Conservation (phyloP, 2,113 vertebrate species). For the Noctilio leporinus region DNA sequence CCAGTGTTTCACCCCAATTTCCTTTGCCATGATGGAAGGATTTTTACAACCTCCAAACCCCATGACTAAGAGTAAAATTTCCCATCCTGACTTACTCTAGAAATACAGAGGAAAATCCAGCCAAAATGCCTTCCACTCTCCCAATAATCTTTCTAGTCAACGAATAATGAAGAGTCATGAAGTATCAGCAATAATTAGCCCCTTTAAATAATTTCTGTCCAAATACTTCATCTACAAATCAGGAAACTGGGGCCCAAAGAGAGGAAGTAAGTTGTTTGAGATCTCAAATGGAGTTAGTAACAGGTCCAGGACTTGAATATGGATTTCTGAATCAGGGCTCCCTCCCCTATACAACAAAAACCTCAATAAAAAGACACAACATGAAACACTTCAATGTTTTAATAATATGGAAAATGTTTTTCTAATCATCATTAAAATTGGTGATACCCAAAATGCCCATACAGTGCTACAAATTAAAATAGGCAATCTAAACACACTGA, state of each 20-base stretch:
- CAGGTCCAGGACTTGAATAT: not conserved
- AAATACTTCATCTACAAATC: not conserved
- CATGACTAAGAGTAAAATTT: constrained; percentile 13
- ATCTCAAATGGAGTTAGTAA: not conserved
- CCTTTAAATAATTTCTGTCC: not conserved
- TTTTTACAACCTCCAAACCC: constrained; percentile 4
- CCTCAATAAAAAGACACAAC: not conserved
- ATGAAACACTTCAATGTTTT: not conserved
- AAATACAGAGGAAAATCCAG: constrained; percentile 38
- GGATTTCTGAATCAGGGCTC: not conserved
- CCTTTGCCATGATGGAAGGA: not conserved
- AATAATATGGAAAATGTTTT: not conserved
- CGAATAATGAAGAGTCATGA: not conserved
- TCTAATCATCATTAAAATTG: constrained; percentile 14
- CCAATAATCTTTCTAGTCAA: not conserved
- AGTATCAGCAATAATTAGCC: not conserved
- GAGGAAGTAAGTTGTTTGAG: not conserved
- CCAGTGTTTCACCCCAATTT: not conserved
- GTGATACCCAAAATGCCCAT: not conserved
- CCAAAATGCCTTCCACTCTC: not conserved
- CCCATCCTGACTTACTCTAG: not conserved
- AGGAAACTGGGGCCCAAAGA: not conserved
- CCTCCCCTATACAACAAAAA: not conserved
- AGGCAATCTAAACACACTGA: not conserved
- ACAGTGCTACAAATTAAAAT: not conserved